Conservation (phyloP, 2,113 vertebrate genomes). For the Indicator indicator region DNA sequence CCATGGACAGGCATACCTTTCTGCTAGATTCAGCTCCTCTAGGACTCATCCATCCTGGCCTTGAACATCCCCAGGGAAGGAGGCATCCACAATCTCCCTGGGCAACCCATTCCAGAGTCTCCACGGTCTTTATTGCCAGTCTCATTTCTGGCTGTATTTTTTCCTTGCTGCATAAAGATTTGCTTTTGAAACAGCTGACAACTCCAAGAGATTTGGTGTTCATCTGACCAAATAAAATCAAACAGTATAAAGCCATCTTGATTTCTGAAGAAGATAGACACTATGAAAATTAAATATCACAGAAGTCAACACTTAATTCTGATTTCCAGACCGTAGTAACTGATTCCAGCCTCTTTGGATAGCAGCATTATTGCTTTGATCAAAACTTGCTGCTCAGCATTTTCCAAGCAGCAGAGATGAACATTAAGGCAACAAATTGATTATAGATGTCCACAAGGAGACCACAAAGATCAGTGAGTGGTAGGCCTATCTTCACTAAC, state of each 20-base stretch:
- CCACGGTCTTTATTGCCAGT: neutral
- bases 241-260: neutral
- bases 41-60: no score
- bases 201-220: neutral
- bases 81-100: no score
- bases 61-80: no score
- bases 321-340: neutral
- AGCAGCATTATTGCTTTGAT: neutral
- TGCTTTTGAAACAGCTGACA: neutral
- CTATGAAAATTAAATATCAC: neutral
- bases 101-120: no score
- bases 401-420: slow-evolving; percentile 24
- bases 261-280: neutral
- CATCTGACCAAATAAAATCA: neutral
- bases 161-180: neutral
- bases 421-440: slow-evolving; percentile 33
- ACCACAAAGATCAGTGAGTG: slow-evolving; percentile 18
- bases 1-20: no score
- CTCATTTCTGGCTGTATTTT: neutral
- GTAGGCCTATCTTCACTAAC: slow-evolving; percentile 35
- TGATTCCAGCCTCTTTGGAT: neutral
- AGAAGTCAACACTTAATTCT: neutral
- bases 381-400: slow-evolving; percentile 3
- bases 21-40: no score
- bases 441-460: slow-evolving; percentile 13